Percentiles rank a stretch among this genome's conserved stretches.
Conservation (phyloP, 2,797 vertebrate species). For the Cephalopachus bancanus region DNA sequence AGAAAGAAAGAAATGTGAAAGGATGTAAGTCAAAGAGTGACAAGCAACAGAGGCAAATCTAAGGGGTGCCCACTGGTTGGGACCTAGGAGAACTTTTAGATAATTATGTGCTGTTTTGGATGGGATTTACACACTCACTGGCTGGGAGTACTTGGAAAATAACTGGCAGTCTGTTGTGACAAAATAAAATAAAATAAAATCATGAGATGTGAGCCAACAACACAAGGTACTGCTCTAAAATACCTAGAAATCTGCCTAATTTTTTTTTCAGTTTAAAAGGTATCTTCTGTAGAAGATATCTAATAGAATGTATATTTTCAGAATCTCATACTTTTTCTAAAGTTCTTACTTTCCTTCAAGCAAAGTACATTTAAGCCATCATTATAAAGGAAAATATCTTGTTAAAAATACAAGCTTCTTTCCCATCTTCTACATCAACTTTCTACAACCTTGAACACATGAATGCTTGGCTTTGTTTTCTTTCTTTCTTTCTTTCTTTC, state of each 20-base stretch:
- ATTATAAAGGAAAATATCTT: slow-evolving; percentile 36
- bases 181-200: not conserved
- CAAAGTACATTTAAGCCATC: not conserved
- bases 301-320: not conserved
- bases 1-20: not conserved
- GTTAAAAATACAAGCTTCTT: not conserved
- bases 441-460: not conserved
- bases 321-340: not conserved
- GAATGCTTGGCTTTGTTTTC: not conserved
- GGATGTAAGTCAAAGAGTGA: not conserved
- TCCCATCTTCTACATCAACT: not conserved
- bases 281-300: not conserved
- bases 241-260: slow-evolving; percentile 21
- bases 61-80: not conserved
- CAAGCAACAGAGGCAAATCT: not conserved
- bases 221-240: not conserved
- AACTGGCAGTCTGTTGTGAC: not conserved
- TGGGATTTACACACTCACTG: not conserved
- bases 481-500: not conserved
- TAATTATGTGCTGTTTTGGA: not conserved
- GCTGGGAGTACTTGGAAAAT: not conserved
- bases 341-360: slow-evolving; percentile 29
- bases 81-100: not conserved
- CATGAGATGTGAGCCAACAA: not conserved
- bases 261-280: not conserved